These are phyloP conservation scores for Colletes latitarsis DNA, from an alignment of 1,140 invertebrate genomes.

Conservation along the genomic window DNA sequence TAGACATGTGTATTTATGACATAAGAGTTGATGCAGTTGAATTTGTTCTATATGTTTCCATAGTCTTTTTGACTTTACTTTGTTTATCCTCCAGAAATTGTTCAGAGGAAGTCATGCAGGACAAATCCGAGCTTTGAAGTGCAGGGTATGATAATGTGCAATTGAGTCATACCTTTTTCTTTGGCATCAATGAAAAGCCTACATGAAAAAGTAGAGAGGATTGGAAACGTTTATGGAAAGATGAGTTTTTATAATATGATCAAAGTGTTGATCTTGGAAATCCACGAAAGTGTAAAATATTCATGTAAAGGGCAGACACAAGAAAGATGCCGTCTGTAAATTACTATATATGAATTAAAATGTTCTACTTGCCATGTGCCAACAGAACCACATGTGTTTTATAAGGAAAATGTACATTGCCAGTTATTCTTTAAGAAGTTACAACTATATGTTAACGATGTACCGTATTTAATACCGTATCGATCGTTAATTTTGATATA, in stretches of 20 bases:
- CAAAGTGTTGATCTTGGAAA: not conserved
- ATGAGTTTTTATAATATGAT: not conserved
- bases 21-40: conserved; percentile 40
- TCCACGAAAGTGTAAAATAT: conserved; percentile 13
- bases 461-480: conserved; percentile 18
- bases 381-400: conserved; percentile 46
- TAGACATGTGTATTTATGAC: conserved; percentile 14
- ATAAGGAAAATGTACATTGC: conserved; percentile 44
- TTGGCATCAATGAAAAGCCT: conserved; percentile 11
- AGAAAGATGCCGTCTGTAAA: not conserved
- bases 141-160: conserved; percentile 26
- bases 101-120: conserved; percentile 73
- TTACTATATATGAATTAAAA: conserved; percentile 8
- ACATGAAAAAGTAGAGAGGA: not conserved
- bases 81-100: conserved; percentile 72
- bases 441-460: conserved; percentile 21
- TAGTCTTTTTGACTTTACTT: conserved; percentile 50
- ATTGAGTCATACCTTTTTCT: conserved; percentile 33
- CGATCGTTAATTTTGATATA: conserved; percentile 20
- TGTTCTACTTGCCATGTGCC: conserved; percentile 50
- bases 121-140: conserved; percentile 72
- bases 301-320: not conserved
- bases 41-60: conserved; percentile 27
- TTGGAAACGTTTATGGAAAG: conserved; percentile 1
- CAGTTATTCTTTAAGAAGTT: conserved; percentile 38